Base-by-base conservation (phyloP, 2,888 invertebrate species). In the Thalpophila matura region DNA sequence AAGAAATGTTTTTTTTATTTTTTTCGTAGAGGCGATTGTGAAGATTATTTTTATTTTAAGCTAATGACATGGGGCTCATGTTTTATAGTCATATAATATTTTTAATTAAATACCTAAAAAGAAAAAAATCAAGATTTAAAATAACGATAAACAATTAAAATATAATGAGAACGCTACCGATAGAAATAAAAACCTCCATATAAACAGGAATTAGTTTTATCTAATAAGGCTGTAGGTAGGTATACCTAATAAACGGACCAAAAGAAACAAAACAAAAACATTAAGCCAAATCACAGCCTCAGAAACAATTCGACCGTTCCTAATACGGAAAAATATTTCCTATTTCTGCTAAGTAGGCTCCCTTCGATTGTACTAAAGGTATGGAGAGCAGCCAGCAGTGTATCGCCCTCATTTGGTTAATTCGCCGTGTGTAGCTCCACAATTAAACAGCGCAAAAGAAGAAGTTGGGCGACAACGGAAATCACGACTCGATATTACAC, bases 361-460 rank as follows among this genome's bases (percentile, higher is more conserved):
- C 33, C 24, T 22, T 12, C 49, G 79, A 80, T 51, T 80, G 81
- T 84, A 81, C 82, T 35, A 24, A 24, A 14, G 45, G 37, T 56
- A 61, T 60, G 59, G 51, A 42, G 56, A 53, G 37, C 50, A 60
- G 18, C 75, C 29, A 14, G 49, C 74, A 47, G 79, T 82, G 80
- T 86, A 86, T 86, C 86, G 88, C 84, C 88, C 91, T 93, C 92
- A 93, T 94, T 94, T 93, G 93, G 90, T 92, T 93, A 92, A 94
- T 93, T 90, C 92, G 82, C 85, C 81, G 83, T 80, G 81, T 84
- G 87, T 82, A 83, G 88, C 82, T 85, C 87, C 89, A 87, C 93
- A 94, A 93, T 94, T 93, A 94, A 92, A 90, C 89, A 85, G 79
- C 75, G 90, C 89, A 92, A 92, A 91, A 91, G 90, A 86, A 91